Evolutionary conservation across 2,113 vertebrate genomes (phyloP).

Genomic region (Dasyornis broadbenti): DNA sequence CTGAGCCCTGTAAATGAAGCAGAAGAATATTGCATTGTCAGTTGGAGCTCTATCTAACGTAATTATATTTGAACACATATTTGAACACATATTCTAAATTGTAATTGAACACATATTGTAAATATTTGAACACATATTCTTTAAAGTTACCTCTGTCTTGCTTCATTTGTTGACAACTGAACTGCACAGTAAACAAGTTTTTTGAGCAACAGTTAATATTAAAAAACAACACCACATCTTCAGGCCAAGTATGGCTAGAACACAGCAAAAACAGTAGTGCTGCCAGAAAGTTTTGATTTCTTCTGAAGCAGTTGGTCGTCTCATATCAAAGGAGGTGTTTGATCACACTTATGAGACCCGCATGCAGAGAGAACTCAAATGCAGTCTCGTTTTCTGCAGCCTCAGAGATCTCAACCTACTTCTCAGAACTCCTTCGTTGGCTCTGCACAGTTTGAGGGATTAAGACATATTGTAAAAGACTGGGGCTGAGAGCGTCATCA

Average conservation of each 20-base stretch:
- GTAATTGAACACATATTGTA: background rate
- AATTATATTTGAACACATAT: background rate
- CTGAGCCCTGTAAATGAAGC: background rate
- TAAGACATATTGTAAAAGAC: background rate
- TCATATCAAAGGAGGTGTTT: background rate
- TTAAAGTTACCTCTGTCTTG: background rate
- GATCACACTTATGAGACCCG: background rate
- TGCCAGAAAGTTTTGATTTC: background rate
- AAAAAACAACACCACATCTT: background rate
- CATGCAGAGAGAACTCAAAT: background rate
- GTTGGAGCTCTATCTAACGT: background rate
- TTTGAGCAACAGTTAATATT: background rate
- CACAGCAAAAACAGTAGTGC: background rate
- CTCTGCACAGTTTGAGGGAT: background rate
- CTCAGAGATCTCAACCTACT: background rate
- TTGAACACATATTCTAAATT: background rate
- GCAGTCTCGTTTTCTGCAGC: background rate
- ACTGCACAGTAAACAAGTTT: background rate
- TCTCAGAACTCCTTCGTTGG: background rate
- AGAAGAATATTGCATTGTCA: background rate
- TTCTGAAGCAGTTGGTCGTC: background rate
- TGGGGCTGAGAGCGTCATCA: background rate
- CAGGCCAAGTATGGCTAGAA: background rate
- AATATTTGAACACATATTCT: background rate
- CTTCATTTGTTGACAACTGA: background rate